Percentiles rank a stretch among this genome's conserved stretches.
Conservation (phyloP, 2,113 vertebrate species). For the Elephantulus edwardii region DNA sequence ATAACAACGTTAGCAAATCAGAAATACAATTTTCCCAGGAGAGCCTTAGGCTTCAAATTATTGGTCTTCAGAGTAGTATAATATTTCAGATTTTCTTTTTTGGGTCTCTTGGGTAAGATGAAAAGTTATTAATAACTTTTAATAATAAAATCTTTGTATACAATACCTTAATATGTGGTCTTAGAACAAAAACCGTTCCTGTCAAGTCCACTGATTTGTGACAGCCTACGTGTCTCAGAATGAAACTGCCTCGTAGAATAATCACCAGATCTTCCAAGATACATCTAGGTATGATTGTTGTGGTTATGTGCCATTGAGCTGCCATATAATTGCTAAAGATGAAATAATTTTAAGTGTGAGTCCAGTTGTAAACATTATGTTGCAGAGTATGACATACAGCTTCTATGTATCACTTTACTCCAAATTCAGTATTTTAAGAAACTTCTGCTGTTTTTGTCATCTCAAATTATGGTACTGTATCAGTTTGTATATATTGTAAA, state of each 20-base stretch:
- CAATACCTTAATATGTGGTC: conserved; percentile 32
- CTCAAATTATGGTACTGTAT: conserved; percentile 22
- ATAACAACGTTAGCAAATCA: no score
- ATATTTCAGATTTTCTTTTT: conserved; percentile 26
- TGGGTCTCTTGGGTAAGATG: conserved; percentile 36
- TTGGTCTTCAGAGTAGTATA: conserved; percentile 15
- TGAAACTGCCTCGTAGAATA: neutral
- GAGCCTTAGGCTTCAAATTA: conserved; percentile 37
- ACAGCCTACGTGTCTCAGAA: neutral
- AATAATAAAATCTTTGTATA: conserved; percentile 48
- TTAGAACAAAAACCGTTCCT: neutral
- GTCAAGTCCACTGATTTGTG: neutral
- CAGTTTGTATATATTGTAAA: conserved; percentile 8
- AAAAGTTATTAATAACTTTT: conserved; percentile 50
- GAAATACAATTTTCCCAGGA: conserved; percentile 47
- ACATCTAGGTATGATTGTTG: neutral
- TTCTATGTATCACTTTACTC: neutral
- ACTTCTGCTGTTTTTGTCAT: conserved; percentile 19
- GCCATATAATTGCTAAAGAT: no score
- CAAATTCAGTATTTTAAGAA: neutral
- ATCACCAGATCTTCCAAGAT: neutral
- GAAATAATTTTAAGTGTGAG: no score
- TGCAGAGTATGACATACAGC: conserved; percentile 29
- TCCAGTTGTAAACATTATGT: conserved; percentile 27
- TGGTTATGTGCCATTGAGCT: no score